These are phyloP conservation scores for Tadarida brasiliensis DNA, from an alignment of 2,797 vertebrate species.

Conservation along the genomic window DNA sequence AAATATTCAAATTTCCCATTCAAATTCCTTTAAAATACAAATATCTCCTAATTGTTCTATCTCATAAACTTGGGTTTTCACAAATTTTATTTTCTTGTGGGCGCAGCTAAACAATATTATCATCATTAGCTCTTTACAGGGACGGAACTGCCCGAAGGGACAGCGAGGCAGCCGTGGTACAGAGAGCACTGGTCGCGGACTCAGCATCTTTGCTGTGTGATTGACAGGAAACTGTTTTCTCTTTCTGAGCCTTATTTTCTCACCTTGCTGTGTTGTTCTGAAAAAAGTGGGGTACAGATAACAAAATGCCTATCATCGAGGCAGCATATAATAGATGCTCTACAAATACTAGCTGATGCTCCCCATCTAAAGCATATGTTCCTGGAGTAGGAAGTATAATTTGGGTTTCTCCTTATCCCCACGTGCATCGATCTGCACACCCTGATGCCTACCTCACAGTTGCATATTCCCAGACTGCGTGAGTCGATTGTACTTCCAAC, in stretches of 20 bases:
- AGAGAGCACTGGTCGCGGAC: background rate
- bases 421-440: background rate
- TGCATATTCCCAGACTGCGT: background rate
- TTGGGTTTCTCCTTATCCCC: background rate
- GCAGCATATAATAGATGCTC: background rate
- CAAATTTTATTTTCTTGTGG: background rate
- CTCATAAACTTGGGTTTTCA: background rate
- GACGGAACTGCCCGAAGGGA: background rate
- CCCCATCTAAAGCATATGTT: background rate
- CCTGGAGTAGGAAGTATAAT: background rate
- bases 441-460: background rate
- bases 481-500: background rate
- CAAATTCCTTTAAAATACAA: background rate
- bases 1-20: background rate
- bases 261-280: background rate
- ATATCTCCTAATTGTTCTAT: background rate
- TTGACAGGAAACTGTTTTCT: background rate
- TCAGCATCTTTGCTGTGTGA: background rate
- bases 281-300: background rate
- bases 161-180: fast-evolving
- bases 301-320: background rate
- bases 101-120: background rate
- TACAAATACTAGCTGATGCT: background rate
- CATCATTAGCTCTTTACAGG: background rate
- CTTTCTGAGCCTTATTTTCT: background rate